phyloP scores from a whole-genome alignment of 2,113 vertebrate genomes.

The Illadopsis cleaveri region DNA sequence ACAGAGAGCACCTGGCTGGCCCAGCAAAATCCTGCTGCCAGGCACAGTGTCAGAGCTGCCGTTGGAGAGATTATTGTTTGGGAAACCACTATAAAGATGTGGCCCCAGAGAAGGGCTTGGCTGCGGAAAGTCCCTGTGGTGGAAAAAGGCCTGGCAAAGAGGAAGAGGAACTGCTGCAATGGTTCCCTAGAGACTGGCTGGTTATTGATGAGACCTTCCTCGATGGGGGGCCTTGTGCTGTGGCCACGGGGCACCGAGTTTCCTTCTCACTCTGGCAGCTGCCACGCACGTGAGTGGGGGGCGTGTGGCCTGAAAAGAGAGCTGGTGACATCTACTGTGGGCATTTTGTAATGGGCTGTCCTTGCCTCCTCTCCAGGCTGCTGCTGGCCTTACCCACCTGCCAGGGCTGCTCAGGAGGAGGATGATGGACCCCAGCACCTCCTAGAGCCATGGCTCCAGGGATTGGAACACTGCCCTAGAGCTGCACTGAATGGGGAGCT shows the following conservation, averaged over 20 bases:
- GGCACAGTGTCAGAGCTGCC: background rate
- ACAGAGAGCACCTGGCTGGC: background rate
- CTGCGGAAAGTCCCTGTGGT: constrained; percentile 11
- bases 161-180: constrained; percentile 39
- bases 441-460: background rate
- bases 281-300: rapidly evolving
- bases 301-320: background rate
- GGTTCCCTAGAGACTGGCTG: background rate
- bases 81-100: background rate
- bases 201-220: background rate
- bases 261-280: background rate
- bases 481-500: background rate
- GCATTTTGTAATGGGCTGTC: background rate
- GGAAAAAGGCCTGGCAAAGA: background rate
- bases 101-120: background rate
- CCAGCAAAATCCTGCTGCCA: rapidly evolving
- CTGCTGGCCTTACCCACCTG: background rate
- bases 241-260: rapidly evolving
- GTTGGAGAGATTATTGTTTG: background rate
- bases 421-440: background rate
- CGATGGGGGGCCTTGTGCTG: background rate
- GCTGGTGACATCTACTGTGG: rapidly evolving
- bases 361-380: background rate
- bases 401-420: background rate
- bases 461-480: background rate